A percentile compares a stretch with the other conserved stretches of the same genome.
These are phyloP conservation scores for Misgurnus anguillicaudatus DNA, from an alignment of 2,113 vertebrate species.

Conservation along the genomic window DNA sequence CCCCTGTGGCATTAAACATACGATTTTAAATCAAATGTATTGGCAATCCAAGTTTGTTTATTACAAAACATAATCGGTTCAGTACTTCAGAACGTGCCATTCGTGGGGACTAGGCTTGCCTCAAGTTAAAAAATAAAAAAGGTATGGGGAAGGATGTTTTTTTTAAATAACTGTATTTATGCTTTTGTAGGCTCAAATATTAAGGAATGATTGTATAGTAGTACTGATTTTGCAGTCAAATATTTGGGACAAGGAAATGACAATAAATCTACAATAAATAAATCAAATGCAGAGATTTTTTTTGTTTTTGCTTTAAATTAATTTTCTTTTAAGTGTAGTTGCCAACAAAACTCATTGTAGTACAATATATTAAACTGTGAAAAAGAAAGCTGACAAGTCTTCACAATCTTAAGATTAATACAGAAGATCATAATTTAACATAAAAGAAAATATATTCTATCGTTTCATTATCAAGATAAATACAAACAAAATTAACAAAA, in stretches of 20 bases:
- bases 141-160: not conserved
- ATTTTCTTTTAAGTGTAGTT: slow-evolving; percentile 99
- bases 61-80: slow-evolving; percentile 32
- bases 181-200: slow-evolving; percentile 42
- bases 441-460: slow-evolving; percentile 99
- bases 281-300: slow-evolving; percentile 89
- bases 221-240: slow-evolving; percentile 93
- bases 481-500: slow-evolving; percentile 98
- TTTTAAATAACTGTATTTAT: slow-evolving; percentile 8
- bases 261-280: slow-evolving; percentile 95
- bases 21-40: slow-evolving; percentile 4
- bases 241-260: slow-evolving; percentile 76
- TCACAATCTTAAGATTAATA: slow-evolving; percentile 99
- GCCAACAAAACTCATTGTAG: slow-evolving; percentile 97
- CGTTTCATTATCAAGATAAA: slow-evolving; percentile 99
- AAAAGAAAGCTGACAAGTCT: slow-evolving; percentile 88
- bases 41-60: slow-evolving; percentile 30
- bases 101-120: slow-evolving; percentile 31
- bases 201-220: slow-evolving; percentile 68
- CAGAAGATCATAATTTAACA: slow-evolving; percentile 99
- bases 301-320: slow-evolving; percentile 98
- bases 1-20: not conserved
- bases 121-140: slow-evolving; percentile 16
- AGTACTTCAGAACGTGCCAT: slow-evolving; percentile 36
- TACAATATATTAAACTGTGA: slow-evolving; percentile 99